Base-by-base conservation (phyloP, 2,888 invertebrate genomes). In the Suillia variegata region DNA sequence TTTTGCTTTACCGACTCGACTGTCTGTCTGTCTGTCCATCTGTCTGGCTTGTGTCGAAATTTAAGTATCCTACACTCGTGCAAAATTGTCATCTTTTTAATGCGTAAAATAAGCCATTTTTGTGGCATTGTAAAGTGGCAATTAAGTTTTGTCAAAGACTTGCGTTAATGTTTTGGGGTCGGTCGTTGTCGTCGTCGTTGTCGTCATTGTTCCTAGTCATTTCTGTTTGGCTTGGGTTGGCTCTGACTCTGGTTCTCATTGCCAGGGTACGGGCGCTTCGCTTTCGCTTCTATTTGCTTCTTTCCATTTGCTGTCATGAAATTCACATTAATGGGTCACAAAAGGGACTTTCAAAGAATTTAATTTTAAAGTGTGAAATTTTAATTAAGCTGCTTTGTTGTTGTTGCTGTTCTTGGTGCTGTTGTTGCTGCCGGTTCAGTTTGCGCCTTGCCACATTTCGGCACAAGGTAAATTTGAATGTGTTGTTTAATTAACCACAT, bases 71-170 rank as follows among this genome's bases (percentile, higher is more conserved):
- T 38, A n/a, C 38, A 38, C 38, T 38, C 38, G 15, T n/a, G 38
- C 26, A 13, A n/a, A 38, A 38, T 38, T 38, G 38, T n/a, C 38
- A 38, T 10, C 38, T 10, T 38, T 31, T n/a, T 38, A 38, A 38
- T n/a, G 38, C 38, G 10, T 38, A n/a, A 38, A 38, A 3, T 17
- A 4, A 45, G 45, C 45, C 20, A 45, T 17, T 45, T 20, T 8
- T 45, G 45, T 20, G 45, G 45, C 45, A 17, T 45, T 45, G 20
- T 20, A 5, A 45, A 45, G 45, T 17, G 45, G 45, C 45, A 18
- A 45, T 45, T 45, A 45, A 18, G 45, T 45, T 45, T 45, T 20
- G 38, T 38, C 45, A 45, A 5, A 17, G 45, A 18, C 45, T 45
- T 17, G 45, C 18, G 18, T 18, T 18, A 18, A 45, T 45, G 18